Evolutionary conservation across 1,140 invertebrate species (phyloP).

Genomic region (Bombus superbus): DNA sequence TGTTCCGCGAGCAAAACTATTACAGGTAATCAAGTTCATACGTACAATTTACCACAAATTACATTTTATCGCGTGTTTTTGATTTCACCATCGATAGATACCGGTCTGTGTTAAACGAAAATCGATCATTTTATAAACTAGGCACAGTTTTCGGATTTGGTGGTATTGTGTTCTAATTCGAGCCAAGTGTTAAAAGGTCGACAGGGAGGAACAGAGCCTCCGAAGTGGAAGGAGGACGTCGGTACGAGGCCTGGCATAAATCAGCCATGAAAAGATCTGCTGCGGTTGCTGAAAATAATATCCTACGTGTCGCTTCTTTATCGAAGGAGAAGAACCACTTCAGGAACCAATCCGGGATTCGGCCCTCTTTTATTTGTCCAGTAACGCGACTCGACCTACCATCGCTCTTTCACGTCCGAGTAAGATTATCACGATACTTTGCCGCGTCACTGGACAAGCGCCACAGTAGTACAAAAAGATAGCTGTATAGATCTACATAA

Average conservation of each 20-base stretch:
- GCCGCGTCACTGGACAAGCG: not conserved
- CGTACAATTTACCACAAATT: not conserved
- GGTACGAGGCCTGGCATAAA: constrained; percentile 41
- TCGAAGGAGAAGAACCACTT: constrained; percentile 34
- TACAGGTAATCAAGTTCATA: not conserved
- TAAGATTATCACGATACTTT: constrained; percentile 48
- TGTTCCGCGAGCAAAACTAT: not conserved
- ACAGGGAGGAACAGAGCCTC: not conserved
- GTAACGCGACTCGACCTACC: constrained; percentile 17
- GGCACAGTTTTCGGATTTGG: not conserved
- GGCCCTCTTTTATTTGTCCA: constrained; percentile 34
- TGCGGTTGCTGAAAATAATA: constrained; percentile 54
- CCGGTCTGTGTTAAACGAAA: not conserved
- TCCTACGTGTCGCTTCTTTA: constrained; percentile 55
- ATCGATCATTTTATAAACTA: constrained; percentile 4
- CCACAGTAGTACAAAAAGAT: constrained; percentile 20
- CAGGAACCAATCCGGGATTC: not conserved
- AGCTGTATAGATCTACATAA: not conserved
- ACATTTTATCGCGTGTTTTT: not conserved
- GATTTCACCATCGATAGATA: not conserved
- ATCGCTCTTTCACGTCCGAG: constrained; percentile 2
- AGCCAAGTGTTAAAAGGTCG: constrained; percentile 7
- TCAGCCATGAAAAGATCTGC: constrained; percentile 51
- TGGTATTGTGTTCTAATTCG: not conserved
- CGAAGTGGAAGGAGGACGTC: constrained; percentile 17